Evolutionary conservation across 1,140 invertebrate genomes (phyloP).

Genomic region (Tribolium madens): DNA sequence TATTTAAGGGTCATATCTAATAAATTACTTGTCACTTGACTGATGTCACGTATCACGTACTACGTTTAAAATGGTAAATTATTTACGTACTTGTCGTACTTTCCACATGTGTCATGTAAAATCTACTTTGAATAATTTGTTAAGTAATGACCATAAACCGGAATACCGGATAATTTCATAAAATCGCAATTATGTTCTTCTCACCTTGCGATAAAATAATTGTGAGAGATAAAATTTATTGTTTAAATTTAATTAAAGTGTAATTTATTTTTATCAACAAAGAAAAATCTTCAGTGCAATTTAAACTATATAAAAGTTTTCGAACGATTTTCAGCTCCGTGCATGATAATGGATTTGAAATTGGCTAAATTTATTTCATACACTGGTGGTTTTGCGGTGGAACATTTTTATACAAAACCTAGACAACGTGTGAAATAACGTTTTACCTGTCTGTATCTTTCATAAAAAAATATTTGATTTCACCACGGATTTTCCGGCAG

Average conservation of each 20-base stretch:
- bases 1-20: background rate
- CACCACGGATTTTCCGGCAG: background rate
- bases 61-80: background rate
- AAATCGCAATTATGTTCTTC: background rate
- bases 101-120: background rate
- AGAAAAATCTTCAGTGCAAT: background rate
- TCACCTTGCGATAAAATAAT: background rate
- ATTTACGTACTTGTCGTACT: background rate
- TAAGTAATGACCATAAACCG: background rate
- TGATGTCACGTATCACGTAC: background rate
- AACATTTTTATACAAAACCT: constrained; percentile 11
- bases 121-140: background rate
- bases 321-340: background rate
- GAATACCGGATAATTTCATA: background rate
- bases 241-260: background rate
- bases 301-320: constrained; percentile 1
- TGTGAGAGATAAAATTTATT: background rate
- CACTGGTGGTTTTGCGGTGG: constrained; percentile 2
- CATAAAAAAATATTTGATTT: constrained; percentile 23
- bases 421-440: constrained; percentile 27
- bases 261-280: background rate
- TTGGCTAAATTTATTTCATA: constrained; percentile 15
- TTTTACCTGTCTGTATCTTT: constrained; percentile 23
- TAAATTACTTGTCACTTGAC: background rate
- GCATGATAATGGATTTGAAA: constrained; percentile 11